Conservation (phyloP, 2,888 invertebrate genomes). For the Agapetus fuscipes region DNA sequence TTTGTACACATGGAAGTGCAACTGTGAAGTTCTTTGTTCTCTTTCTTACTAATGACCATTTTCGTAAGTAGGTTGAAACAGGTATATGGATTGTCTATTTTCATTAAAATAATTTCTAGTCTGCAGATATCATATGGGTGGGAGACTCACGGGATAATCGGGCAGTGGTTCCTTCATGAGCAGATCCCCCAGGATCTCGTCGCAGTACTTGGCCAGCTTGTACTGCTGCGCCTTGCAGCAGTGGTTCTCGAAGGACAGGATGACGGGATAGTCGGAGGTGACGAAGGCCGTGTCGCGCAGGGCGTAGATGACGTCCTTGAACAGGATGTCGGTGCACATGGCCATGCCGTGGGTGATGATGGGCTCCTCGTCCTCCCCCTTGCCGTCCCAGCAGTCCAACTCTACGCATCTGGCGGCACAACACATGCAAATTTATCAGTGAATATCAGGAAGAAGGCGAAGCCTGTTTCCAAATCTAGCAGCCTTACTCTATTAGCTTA, state of each 20-base stretch:
- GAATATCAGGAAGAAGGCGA: too few species aligned
- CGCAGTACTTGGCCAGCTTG: conserved; percentile 97
- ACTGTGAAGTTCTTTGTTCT: too few species aligned
- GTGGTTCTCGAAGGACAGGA: conserved; percentile 98
- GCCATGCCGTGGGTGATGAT: conserved; percentile 99
- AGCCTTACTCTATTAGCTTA: too few species aligned
- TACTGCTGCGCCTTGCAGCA: conserved; percentile 97
- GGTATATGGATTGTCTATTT: too few species aligned
- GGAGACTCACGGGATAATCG: conserved; percentile 71
- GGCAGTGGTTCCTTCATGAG: conserved; percentile 81
- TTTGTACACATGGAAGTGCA: too few species aligned
- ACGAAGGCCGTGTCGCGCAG: conserved; percentile 97
- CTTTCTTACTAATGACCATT: too few species aligned
- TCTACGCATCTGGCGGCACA: conserved; percentile 79
- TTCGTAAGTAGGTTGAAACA: too few species aligned
- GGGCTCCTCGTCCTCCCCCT: conserved; percentile 95
- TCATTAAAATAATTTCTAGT: too few species aligned
- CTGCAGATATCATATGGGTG: too few species aligned
- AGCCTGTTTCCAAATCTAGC: too few species aligned
- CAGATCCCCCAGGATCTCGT: conserved; percentile 91
- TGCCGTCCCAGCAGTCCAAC: conserved; percentile 98
- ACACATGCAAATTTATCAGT: too few species aligned
- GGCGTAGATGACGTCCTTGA: conserved; percentile 96
- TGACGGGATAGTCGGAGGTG: conserved; percentile 94
- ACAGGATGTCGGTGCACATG: conserved; percentile 98